Evolutionary conservation across 2,888 invertebrate genomes (phyloP), one percentile per base, ranked within the genome.

Genomic region (Tyria jacobaeae): DNA sequence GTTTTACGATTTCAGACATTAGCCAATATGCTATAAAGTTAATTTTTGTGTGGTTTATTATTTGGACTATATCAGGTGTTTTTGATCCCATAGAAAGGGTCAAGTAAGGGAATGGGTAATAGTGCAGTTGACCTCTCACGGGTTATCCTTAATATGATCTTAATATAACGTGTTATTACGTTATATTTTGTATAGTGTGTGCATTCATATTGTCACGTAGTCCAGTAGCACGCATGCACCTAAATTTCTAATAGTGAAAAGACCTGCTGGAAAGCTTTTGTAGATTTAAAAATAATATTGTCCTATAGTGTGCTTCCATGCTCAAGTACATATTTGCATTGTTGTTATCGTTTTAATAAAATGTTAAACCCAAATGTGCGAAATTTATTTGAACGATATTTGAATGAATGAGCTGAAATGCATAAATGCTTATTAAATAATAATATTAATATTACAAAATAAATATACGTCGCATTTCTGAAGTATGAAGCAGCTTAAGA

Each of bases 131-230:
- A 60, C 60, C 49, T 65, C 44, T 59, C 17, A 55, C 10, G 24
- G 49, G 57, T 48, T 47, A 55, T 61, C 10, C n/a, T 10, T 54
- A 51, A 54, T 56, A 12, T 61, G 53, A 62, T 64, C 53, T 60
- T 74, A 56, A 63, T 61, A 54, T 52, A 31, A 60, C 41, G n/a
- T 15, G 39, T 47, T 34, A 48, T 35, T 63, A 71, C 65, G 66
- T 68, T 65, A 61, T 17, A 17, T 17, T 56, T 55, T 10, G 24
- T 24, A 15, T 47, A 47, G 24, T 52, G 37, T 27, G 44, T 61
- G 51, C 21, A 53, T 59, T 51, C 12, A 27, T 52, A 37, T n/a
- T 5, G 50, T 51, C 48, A 52, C 57, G 57, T 57, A 31, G 14
- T 9, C 39, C 41, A 50, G 54, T 41, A 35, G 60, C 34, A 34